Conservation (phyloP, 1,140 invertebrate genomes). For the Drosophila guanche region DNA sequence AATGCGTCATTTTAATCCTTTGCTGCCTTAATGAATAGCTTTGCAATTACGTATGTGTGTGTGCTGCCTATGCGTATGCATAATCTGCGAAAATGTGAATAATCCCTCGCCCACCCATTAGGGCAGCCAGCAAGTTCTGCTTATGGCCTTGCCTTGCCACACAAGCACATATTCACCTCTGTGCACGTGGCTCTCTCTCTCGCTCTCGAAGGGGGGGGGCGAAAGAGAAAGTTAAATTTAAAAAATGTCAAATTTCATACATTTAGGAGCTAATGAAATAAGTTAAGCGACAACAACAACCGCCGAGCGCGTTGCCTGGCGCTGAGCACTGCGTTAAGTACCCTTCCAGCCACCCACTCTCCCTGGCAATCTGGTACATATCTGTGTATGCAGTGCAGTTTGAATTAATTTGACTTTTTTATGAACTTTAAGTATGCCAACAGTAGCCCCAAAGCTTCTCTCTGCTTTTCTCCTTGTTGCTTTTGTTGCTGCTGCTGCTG, state of each 20-base stretch:
- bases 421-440: slow-evolving; percentile 77
- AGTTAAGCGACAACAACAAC: slow-evolving; percentile 73
- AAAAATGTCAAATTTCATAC: slow-evolving; percentile 81
- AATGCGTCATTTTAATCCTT: no score
- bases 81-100: slow-evolving; percentile 43
- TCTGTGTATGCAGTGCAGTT: slow-evolving; percentile 72
- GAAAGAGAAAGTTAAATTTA: slow-evolving; percentile 79
- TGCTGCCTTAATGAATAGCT: no score
- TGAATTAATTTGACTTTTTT: slow-evolving; percentile 80
- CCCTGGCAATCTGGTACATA: no score
- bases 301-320: slow-evolving; percentile 35
- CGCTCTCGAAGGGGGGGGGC: no score
- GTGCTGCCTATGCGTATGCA: slow-evolving; percentile 12
- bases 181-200: no score
- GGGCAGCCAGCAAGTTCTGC: slow-evolving; percentile 30
- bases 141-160: slow-evolving; percentile 36
- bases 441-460: slow-evolving; percentile 66
- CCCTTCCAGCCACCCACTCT: slow-evolving; percentile 17
- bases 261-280: slow-evolving; percentile 81
- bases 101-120: slow-evolving; percentile 35
- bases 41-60: slow-evolving; percentile 21
- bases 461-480: slow-evolving; percentile 40
- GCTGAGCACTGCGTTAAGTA: slow-evolving; percentile 69
- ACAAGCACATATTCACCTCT: background rate
- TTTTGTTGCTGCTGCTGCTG: slow-evolving; percentile 6